Base-by-base conservation (phyloP, 2,888 invertebrate species). In the Acleris cristana region DNA sequence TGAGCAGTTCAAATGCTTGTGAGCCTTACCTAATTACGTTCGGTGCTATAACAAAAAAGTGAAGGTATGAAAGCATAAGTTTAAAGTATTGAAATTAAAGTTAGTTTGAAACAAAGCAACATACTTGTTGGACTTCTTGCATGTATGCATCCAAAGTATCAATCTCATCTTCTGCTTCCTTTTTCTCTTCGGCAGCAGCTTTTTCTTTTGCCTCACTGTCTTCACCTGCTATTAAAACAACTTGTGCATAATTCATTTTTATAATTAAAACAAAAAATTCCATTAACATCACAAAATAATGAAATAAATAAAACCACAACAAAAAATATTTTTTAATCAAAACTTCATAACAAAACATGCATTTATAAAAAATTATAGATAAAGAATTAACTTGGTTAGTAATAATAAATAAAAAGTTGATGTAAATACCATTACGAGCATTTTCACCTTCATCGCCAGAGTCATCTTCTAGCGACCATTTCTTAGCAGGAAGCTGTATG, bases 141-240 rank as follows among this genome's bases (percentile, higher is more conserved):
- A 99, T 99, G 82, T 96, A 99, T 7, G 99, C 99, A 94, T 99
- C 99, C 34, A 99, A 90, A 0, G 99, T 97, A 93, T 99, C 99
- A 56, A 97, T 95, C 83, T 98, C 98, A 71, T 97, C 97, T 74
- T 95, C 96, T 70, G 91, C 93, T 63, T 86, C 90, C 55, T 87
- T 86, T 61, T 88, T 89, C 49, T 88, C 90, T 61, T 84, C 85
- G 55, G 86, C 90, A 55, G 89, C 80, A 88, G 94, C 80, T 75
- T 89, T 90, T 66, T 95, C 86, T 85, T 89, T 90, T 51, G 81
- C 72, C 77, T 92, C 91, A 21, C 76, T 84, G 69, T 92, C 92
- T 80, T 95, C 95, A 73, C 95, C 96, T 81, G 82, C 16, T 62
- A 68, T 54, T 62, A 67, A 54, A 10, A 51, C 34, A 48, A 57